Conservation (phyloP, 2,113 vertebrate genomes). For the Strix uralensis region DNA sequence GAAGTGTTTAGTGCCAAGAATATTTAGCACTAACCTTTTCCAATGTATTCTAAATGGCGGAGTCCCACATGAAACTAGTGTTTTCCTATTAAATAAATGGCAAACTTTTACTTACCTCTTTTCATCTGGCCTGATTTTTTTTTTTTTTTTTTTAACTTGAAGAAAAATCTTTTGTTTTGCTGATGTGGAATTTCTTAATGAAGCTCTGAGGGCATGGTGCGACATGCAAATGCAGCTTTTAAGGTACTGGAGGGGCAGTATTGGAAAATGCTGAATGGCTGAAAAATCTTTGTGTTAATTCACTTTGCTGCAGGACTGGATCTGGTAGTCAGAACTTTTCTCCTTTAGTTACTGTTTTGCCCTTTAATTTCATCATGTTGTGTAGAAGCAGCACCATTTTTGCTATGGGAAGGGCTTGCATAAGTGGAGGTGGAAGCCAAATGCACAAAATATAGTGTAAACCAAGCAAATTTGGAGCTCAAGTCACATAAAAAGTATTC, state of each 20-base stretch:
- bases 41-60: not conserved
- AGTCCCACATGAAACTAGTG: not conserved
- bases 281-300: not conserved
- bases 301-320: not conserved
- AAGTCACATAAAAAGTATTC: not conserved
- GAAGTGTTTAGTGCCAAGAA: not conserved
- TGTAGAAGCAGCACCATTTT: not conserved
- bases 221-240: not conserved
- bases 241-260: not conserved
- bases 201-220: not conserved
- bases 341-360: not conserved
- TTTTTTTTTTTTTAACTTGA: not conserved
- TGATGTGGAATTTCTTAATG: constrained; percentile 24
- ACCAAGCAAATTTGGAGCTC: not conserved
- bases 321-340: not conserved
- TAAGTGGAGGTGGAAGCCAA: not conserved
- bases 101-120: not conserved
- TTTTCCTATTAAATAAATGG: not conserved
- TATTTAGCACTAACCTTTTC: not conserved
- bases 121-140: not conserved
- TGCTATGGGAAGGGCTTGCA: rapidly evolving
- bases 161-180: constrained; percentile 2
- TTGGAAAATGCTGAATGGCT: not conserved
- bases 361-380: not conserved
- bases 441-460: not conserved